Conservation (phyloP, 2,113 vertebrate genomes). For the Psittacula cyanocephala region DNA sequence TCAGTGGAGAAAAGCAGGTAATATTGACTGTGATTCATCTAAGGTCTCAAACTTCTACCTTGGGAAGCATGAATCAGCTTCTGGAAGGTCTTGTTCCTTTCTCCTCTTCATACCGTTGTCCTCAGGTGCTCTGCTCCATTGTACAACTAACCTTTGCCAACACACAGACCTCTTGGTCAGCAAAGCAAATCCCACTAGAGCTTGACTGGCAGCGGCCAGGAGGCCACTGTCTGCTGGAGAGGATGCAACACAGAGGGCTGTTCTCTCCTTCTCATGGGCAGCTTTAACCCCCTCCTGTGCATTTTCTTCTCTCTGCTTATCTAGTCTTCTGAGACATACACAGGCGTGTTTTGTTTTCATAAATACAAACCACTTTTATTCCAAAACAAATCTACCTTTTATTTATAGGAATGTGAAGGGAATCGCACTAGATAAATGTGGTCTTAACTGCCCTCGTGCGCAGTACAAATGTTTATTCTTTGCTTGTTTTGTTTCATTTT, state of each 20-base stretch:
- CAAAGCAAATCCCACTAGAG: not conserved
- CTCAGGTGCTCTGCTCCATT: not conserved
- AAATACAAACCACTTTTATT: constrained; percentile 26
- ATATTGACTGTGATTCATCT: not conserved
- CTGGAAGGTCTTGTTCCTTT: not conserved
- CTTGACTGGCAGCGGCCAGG: not conserved
- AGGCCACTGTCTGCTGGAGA: not conserved
- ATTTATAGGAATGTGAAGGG: constrained; percentile 1
- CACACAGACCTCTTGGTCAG: not conserved
- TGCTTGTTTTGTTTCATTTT: constrained; percentile 5
- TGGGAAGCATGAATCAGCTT: not conserved
- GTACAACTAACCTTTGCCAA: not conserved
- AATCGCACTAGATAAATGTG: constrained; percentile 10
- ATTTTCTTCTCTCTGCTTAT: not conserved
- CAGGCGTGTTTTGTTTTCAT: constrained; percentile 16
- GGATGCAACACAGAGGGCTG: not conserved
- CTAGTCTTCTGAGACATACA: not conserved
- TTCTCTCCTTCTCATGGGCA: not conserved
- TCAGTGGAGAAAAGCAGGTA: not conserved
- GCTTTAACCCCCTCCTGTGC: not conserved
- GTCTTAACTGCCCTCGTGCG: not conserved
- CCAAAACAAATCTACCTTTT: not conserved
- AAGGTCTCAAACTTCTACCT: not conserved
- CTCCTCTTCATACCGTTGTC: not conserved
- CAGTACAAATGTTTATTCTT: constrained; percentile 1